Conservation (phyloP, 2,888 invertebrate species). For the Spodoptera picta region DNA sequence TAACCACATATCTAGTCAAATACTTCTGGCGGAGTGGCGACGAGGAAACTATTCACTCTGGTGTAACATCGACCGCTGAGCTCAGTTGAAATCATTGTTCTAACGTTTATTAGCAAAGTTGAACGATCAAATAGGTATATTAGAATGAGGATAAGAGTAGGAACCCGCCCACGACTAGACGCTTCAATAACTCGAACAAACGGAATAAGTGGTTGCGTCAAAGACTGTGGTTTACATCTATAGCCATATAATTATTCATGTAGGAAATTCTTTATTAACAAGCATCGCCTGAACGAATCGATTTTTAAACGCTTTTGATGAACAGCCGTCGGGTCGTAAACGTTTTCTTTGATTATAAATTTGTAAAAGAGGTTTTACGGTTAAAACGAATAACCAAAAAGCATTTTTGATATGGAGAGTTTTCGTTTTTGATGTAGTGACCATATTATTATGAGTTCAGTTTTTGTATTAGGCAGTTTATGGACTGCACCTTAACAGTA, state of each 20-base stretch:
- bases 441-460: slow-evolving; percentile 10
- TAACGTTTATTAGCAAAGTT: slow-evolving; percentile 69
- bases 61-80: slow-evolving; percentile 58
- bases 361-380: neutral
- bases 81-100: slow-evolving; percentile 62
- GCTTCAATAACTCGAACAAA: slow-evolving; percentile 32
- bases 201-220: slow-evolving; percentile 17
- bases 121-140: slow-evolving; percentile 58
- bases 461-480: slow-evolving; percentile 47
- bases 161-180: slow-evolving; percentile 25
- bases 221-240: slow-evolving; percentile 15
- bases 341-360: neutral
- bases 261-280: slow-evolving; percentile 5
- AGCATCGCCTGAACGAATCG: neutral
- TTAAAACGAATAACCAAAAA: neutral
- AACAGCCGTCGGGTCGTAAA: neutral
- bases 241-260: neutral
- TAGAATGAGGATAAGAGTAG: slow-evolving; percentile 41
- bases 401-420: too few relatives aligned
- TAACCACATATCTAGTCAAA: slow-evolving; percentile 50
- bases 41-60: slow-evolving; percentile 60
- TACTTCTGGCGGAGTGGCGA: slow-evolving; percentile 47
- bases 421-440: too few relatives aligned
- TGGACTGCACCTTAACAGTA: slow-evolving; percentile 42
- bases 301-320: neutral